These are phyloP conservation scores for Adineta ricciae DNA, from an alignment of 2,888 invertebrate genomes.

Conservation along the genomic window DNA sequence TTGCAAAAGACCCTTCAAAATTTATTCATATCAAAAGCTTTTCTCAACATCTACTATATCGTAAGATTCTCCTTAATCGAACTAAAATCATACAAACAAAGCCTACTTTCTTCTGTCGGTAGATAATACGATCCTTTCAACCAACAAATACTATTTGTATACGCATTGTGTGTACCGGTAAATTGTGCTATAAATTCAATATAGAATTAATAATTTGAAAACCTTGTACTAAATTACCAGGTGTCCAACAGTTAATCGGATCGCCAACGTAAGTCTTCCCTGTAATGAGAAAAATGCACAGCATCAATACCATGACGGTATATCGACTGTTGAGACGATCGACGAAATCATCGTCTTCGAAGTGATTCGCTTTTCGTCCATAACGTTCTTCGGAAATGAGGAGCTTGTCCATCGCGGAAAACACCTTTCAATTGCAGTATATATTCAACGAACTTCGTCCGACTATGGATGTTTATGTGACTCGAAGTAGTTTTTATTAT, in stretches of 20 bases:
- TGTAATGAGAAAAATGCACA: not conserved
- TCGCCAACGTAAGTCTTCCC: not conserved
- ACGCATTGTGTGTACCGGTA: not conserved
- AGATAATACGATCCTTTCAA: not conserved
- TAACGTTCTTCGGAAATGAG: not conserved
- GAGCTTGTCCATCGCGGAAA: not conserved
- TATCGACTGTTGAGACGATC: not conserved
- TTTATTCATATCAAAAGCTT: not conserved
- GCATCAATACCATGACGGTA: not conserved
- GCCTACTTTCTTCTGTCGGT: slow-evolving; percentile 4
- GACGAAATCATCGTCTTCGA: not conserved
- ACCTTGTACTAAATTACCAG: not conserved
- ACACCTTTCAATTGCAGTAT: not conserved
- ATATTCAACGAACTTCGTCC: not conserved
- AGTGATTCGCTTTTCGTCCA: not conserved
- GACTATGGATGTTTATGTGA: not conserved
- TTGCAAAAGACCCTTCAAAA: not conserved
- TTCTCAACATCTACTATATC: not conserved
- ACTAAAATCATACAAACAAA: not conserved
- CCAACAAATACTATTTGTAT: slow-evolving; percentile 16
- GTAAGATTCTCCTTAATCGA: not conserved
- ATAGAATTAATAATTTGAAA: not conserved
- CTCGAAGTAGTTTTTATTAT: not conserved
- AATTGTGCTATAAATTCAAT: not conserved
- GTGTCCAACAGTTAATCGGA: not conserved